Evolutionary conservation across 2,888 invertebrate species (phyloP), one percentile per base, ranked within the genome.

Genomic region (Neelides folsomi): DNA sequence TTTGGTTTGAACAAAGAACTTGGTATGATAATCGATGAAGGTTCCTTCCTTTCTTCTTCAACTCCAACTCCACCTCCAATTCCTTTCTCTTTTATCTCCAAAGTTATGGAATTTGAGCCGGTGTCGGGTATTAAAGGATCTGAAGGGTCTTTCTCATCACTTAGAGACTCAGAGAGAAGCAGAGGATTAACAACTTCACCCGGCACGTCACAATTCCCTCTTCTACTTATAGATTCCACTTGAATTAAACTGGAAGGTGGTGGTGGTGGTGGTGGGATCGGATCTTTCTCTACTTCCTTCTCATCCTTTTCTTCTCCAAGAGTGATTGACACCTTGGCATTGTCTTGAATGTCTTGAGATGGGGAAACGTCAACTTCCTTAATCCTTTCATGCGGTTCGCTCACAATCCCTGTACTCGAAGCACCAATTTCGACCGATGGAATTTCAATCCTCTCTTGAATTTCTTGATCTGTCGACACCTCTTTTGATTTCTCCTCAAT

Each of bases 231-330:
- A 43, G 12, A 15, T 43, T 43, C 43, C 15, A 19, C 19, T 43
- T 43, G 43, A 19, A 43, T 18, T 6, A 48, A 48, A 48, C 16
- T 47, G 46, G 20, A n/a, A n/a, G n/a, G n/a, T n/a, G n/a, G n/a
- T n/a, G n/a, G n/a, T n/a, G n/a, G n/a, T n/a, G 49, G 40, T 45
- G 52, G 52, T 41, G 49, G 52, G 47, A 53, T 50, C 4, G 47
- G 39, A 37, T 48, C 15, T 42, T 51, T 37, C 6, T 5, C 44
- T n/a, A 38, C 1, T 2, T 48, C 54, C 27, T 52, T 55, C 1
- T 19, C 42, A n/a, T 55, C 55, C 19, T 44, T 43, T 12, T 27
- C 16, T 42, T 42, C 12, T 20, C 38, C 27, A 6, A 39, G 4
- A 5, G 39, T 39, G 39, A 39, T 8, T 39, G n/a, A n/a, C 39